Conservation (phyloP, 2,888 invertebrate genomes). For the Norana najaformis region DNA sequence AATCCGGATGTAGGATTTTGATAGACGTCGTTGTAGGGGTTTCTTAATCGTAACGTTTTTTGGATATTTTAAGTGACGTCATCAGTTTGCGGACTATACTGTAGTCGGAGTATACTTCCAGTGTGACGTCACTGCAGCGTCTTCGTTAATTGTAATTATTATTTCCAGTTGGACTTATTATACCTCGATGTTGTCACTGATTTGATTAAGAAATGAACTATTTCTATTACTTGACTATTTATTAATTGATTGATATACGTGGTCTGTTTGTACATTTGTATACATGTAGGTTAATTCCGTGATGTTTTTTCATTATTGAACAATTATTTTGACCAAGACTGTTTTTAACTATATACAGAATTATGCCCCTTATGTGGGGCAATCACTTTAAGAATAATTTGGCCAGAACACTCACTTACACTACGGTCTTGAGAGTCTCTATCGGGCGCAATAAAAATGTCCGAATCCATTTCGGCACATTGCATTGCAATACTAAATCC, state of each 20-base stretch:
- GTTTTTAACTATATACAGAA: neutral
- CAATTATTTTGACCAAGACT: neutral
- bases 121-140: neutral
- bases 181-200: neutral
- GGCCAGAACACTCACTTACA: neutral
- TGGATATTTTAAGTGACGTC: neutral
- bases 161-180: neutral
- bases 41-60: neutral
- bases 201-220: neutral
- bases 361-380: neutral
- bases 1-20: neutral
- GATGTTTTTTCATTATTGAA: neutral
- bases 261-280: slow-evolving; percentile 3
- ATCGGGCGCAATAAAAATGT: neutral
- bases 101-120: too few species aligned
- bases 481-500: neutral
- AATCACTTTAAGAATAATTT: neutral
- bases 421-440: neutral
- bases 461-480: neutral
- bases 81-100: neutral
- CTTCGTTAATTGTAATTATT: slow-evolving; percentile 5
- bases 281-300: neutral
- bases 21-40: neutral
- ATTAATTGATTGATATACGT: neutral
- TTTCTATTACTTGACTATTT: neutral